Evolutionary conservation across 2,888 invertebrate species (phyloP).

Genomic region (Patella pellucida): DNA sequence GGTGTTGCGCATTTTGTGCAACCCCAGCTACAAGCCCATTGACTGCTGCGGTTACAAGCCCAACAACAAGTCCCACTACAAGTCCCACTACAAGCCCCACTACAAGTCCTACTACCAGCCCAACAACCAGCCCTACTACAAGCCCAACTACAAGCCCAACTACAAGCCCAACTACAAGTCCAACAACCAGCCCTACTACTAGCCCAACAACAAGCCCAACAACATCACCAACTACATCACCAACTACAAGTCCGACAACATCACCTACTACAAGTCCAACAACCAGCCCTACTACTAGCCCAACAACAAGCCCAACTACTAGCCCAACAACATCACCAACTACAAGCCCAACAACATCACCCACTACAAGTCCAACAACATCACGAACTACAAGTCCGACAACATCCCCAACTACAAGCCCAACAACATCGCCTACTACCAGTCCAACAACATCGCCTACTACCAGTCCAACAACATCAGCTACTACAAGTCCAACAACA

Average conservation of each 20-base stretch:
- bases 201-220: too few species aligned
- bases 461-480: not conserved
- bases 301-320: not conserved
- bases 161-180: not conserved
- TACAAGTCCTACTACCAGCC: not conserved
- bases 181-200: not conserved
- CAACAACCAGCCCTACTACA: not conserved
- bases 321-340: not conserved
- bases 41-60: not conserved
- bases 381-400: not conserved
- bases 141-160: not conserved
- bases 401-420: not conserved
- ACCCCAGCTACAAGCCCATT: not conserved
- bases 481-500: not conserved
- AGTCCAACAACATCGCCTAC: not conserved
- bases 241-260: too few species aligned
- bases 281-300: not conserved
- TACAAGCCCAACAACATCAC: not conserved
- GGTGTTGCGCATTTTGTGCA: not conserved
- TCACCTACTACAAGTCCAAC: not conserved
- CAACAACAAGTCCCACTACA: not conserved
- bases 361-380: not conserved
- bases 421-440: not conserved
- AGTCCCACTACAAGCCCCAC: not conserved
- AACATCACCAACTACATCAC: fast-evolving